Conservation (phyloP, 37 sponge, comb jelly and placozoan species). For the Lycopodina hypogea region DNA sequence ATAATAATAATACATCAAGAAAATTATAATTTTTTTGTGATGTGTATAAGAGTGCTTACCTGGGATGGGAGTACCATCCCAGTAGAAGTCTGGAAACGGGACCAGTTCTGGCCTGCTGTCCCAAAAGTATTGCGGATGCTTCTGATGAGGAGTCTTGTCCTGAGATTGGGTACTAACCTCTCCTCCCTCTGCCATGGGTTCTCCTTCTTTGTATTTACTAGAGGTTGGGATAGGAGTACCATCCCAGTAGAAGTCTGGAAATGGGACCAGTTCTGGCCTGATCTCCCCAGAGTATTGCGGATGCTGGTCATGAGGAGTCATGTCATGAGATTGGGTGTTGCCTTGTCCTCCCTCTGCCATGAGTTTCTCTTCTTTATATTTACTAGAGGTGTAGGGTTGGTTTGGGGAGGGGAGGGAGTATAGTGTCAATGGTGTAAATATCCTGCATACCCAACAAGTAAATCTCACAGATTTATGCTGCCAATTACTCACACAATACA, state of each 20-base stretch:
- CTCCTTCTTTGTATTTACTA: conserved; percentile 34
- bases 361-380: conserved; percentile 9
- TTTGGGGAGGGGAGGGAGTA: neutral
- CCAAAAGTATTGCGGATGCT: conserved; percentile 72
- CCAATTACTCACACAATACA: too few species aligned
- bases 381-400: conserved; percentile 25
- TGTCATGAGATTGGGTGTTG: conserved; percentile 35
- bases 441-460: neutral
- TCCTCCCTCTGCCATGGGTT: conserved; percentile 19
- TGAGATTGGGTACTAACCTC: conserved; percentile 39
- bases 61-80: conserved; percentile 36
- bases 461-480: neutral
- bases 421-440: neutral
- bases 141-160: conserved; percentile 64
- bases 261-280: conserved; percentile 49
- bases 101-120: conserved; percentile 56
- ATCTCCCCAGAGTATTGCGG: conserved; percentile 69
- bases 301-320: conserved; percentile 74
- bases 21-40: too few species aligned
- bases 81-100: conserved; percentile 61
- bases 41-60: too few species aligned
- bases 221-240: conserved; percentile 8
- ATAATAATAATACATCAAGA: too few species aligned
- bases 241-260: conserved; percentile 63
- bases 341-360: conserved; percentile 36